Evolutionary conservation across 2,113 vertebrate species (phyloP), one percentile per base, ranked within the genome.

Genomic region (Halcyon senegalensis): DNA sequence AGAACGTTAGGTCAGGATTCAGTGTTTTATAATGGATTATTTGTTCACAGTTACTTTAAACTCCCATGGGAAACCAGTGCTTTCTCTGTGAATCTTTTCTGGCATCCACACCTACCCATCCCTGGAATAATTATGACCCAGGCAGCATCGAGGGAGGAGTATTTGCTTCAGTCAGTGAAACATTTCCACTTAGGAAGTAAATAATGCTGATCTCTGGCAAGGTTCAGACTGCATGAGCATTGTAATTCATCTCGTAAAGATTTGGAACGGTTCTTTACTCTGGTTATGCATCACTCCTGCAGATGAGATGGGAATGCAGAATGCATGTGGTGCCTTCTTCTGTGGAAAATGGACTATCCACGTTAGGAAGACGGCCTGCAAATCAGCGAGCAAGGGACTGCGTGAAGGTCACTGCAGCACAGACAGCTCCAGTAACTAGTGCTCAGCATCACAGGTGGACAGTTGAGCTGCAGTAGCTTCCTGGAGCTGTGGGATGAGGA

Each of bases 101-200:
- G 92, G 90, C 90, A 93, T 41, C 79, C 41, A 2, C 44, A 83
- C 72, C 63, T 86, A 4, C 77, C 77, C 63, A 81, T 92, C 24
- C 16, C 20, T 66, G 86, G 24, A 80, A 53, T 73, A 88, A 86
- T 89, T 80, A 83, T 3, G 25, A 41, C 59, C 59, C 59, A 84
- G 91, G 15, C 62, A 80, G 79, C 63, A 44, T 50, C 3, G 2
- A 13, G 72, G 67, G 75, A 88, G 63, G 88, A 86, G 16, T 53
- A 15, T 56, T 90, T 90, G 67, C 86, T 95, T 88, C 83, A 86
- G 12, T n/a, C 85, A 92, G 76, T 83, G 89, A 90, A 93, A 53
- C 72, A 24, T 83, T 90, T 88, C 70, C 55, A 81, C 41, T 91
- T 70, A 85, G 66, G 79, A 92, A 80, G 72, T 90, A 84, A 83